A percentile compares a stretch with the other conserved stretches of the same genome.
Conservation (phyloP, 2,888 invertebrate species). For the Mactromeris polynyma region DNA sequence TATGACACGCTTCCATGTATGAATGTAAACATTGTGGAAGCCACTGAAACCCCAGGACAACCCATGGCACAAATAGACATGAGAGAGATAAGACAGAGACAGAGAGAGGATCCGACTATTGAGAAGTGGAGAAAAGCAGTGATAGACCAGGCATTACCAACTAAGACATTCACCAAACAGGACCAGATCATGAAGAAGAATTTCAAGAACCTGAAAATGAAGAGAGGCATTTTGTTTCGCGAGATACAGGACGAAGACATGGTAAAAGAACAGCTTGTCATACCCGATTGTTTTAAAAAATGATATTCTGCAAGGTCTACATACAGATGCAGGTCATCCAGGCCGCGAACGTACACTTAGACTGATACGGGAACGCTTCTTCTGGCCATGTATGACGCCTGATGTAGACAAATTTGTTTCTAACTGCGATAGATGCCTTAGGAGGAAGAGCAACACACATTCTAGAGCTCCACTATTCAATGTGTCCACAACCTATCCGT, state of each 20-base stretch:
- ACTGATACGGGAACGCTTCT: too few relatives aligned
- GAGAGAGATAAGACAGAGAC: background rate
- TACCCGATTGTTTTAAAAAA: background rate
- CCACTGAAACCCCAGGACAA: background rate
- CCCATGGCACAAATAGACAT: background rate
- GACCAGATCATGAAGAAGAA: background rate
- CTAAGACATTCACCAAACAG: background rate
- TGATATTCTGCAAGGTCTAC: background rate
- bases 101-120: background rate
- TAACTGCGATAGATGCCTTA: slow-evolving; percentile 21
- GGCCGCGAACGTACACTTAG: background rate
- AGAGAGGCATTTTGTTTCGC: background rate
- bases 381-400: background rate
- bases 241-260: background rate
- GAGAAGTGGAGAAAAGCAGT: background rate
- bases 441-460: background rate
- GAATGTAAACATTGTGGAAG: background rate
- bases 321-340: background rate
- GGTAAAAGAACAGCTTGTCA: background rate
- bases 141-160: background rate
- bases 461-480: slow-evolving; percentile 11
- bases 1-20: background rate
- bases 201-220: background rate
- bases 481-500: slow-evolving; percentile 30
- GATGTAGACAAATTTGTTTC: background rate